Evolutionary conservation across 2,113 vertebrate species (phyloP), one percentile per base, ranked within the genome.

Genomic region (Saiga tatarica): DNA sequence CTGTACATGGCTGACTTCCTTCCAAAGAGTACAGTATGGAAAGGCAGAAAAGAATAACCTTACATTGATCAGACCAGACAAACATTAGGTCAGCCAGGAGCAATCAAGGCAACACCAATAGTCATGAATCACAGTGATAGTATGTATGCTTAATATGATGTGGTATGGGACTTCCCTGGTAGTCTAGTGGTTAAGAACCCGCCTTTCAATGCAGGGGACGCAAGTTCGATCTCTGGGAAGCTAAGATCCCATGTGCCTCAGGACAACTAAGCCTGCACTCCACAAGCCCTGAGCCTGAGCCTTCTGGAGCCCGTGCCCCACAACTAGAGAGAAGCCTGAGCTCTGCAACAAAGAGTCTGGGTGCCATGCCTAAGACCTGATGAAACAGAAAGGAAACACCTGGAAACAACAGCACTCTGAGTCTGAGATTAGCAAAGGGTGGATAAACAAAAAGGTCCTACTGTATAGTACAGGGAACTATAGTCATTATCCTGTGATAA

Each of bases 121-220:
- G 53, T 19, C 47, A n/a, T 17, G 59, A 93, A 52, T 78, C 83
- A 78, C 2, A 36, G 1, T 16, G 79, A 57, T 6, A 19, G 53
- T 28, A 10, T 1, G 15, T 2, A 10, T 7, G 25, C 36, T 42
- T 84, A 16, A 55, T 10, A 33, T 0, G 42, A 59, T 1, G 28
- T 4, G 23, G 55, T 1, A 25, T 36, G 71, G 71, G 36, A 71
- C 71, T 76, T 42, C 36, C 36, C 71, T 25, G 36, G 36, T 39
- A 25, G 71, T 23, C 71, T 36, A 74, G 67, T 13, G 71, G 71
- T 23, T 76, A 42, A 14, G 71, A 76, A 26, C 36, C 12, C 3
- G 71, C 36, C 36, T 76, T 76, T 42, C 71, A 26, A 76, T 42
- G 71, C 71, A 76, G 36, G 36, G 21, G 36, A 76, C 0, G 3